Evolutionary conservation across 2,113 vertebrate species (phyloP), one percentile per base, ranked within the genome.

Genomic region (Rhabdornis inornatus): DNA sequence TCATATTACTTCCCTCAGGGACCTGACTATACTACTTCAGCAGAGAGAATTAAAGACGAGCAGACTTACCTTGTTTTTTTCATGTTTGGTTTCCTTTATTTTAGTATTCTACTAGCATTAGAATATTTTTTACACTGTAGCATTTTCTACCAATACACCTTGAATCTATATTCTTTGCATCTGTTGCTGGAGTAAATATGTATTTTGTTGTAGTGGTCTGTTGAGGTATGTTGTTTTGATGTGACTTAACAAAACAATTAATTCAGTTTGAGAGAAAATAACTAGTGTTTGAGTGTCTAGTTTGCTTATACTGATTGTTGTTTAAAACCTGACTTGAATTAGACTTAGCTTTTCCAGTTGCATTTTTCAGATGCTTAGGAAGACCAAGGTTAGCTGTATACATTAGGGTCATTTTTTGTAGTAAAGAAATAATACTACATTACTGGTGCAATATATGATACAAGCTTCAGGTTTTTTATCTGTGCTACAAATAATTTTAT

Each of bases 1-100:
- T 95, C 90, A 13, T 85, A 17, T 95, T 96, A 81, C 87, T 94
- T 95, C 53, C 75, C 79, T 53, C 37, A 50, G 81, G 77, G 64
- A 31, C 50, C 9, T 77, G 84, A 52, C 61, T 91, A 3, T 5
- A 23, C 45, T 7, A 71, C 56, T 81, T 63, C 59, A 65, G 65
- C 81, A 89, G 52, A 86, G 61, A 87, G 42, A 35, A 63, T 44
- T 94, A 35, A 90, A 90, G 84, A 87, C 10, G 0, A 89, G 37
- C 56, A 83, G 18, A 61, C 22, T 3, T 15, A 7, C 4, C 33
- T 60, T 30, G 40, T 9, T 19, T 78, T 83, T 88, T 86, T 75
- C 18, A 4, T 37, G 33, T 49, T 52, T 59, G 10, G 3, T 77
- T 90, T 87, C 33, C n/a, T 84, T 90, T 78, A 11, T 63, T 86